Evolutionary conservation across 2,888 invertebrate species (phyloP), one percentile per base, ranked within the genome.

Genomic region (Pogonocherus hispidulus): DNA sequence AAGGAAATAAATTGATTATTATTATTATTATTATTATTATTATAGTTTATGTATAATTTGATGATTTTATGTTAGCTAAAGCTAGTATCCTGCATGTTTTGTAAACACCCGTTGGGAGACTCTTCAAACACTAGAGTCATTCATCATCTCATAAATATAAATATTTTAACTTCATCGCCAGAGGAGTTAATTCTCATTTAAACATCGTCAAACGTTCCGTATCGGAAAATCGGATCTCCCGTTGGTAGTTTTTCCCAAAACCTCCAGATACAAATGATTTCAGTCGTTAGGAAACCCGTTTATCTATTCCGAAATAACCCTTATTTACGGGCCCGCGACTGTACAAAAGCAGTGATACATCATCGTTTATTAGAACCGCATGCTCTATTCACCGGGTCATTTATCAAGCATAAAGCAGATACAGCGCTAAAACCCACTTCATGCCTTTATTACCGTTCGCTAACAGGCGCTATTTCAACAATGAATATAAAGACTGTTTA

Each of bases 301-400:
- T 63, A 63, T 54, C 63, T 54, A 51, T 70, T 71, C 66, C 57
- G 70, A 63, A 72, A 72, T 72, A 73, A 66, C 72, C 52, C 60
- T 69, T 74, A 78, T 77, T 77, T 78, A 77, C 73, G 72, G 70
- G 67, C 70, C 60, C 67, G 65, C 66, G 69, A 73, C 71, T 72
- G 70, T 69, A 76, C 73, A 76, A 75, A 77, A 71, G 76, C 70
- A 67, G 75, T 72, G 70, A 79, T 80, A 78, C 74, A 80, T 80
- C 79, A 78, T 79, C 79, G 74, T 80, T 79, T 80, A 80, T 80
- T 79, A 78, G 76, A 77, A 77, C 76, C 68, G 74, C 79, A 78
- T 79, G 78, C 77, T 79, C 72, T 63, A 70, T 72, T 72, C 74
- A 73, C 75, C 76, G 74, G 73, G 68, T 73, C 78, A 78, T 80